Conservation (phyloP, 2,113 vertebrate species). For the Barbus barbus region DNA sequence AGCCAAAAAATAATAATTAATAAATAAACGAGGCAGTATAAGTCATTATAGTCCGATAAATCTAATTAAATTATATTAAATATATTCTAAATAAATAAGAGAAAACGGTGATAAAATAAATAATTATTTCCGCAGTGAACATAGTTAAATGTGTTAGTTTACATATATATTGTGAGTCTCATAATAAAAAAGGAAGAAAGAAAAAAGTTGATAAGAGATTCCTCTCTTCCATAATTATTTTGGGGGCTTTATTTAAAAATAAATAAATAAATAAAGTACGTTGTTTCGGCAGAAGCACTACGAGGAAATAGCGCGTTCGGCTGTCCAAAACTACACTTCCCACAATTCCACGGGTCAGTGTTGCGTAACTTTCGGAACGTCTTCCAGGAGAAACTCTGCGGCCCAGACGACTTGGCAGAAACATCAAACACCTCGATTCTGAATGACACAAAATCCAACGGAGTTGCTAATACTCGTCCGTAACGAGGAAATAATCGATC, state of each 20-base stretch:
- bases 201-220: too few species aligned
- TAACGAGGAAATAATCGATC: conserved; percentile 6
- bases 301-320: not conserved
- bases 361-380: conserved; percentile 67
- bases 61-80: not conserved
- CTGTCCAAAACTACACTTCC: conserved; percentile 52
- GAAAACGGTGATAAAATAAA: not conserved
- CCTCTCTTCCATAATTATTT: not conserved
- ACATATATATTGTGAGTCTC: not conserved
- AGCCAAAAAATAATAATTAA: not conserved
- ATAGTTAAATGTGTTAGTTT: not conserved
- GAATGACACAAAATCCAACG: conserved; percentile 37
- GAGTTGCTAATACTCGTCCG: conserved; percentile 41
- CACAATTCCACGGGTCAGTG: conserved; percentile 51
- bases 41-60: not conserved
- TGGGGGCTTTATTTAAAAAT: too few species aligned
- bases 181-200: too few species aligned
- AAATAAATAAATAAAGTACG: not conserved
- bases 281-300: not conserved
- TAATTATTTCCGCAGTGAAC: not conserved
- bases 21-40: not conserved
- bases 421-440: conserved; percentile 46
- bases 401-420: conserved; percentile 50
- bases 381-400: conserved; percentile 63
- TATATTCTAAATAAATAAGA: not conserved